Evolutionary conservation across 2,113 vertebrate species (phyloP), one percentile per base, ranked within the genome.

Genomic region (Pogonocichla stellata): DNA sequence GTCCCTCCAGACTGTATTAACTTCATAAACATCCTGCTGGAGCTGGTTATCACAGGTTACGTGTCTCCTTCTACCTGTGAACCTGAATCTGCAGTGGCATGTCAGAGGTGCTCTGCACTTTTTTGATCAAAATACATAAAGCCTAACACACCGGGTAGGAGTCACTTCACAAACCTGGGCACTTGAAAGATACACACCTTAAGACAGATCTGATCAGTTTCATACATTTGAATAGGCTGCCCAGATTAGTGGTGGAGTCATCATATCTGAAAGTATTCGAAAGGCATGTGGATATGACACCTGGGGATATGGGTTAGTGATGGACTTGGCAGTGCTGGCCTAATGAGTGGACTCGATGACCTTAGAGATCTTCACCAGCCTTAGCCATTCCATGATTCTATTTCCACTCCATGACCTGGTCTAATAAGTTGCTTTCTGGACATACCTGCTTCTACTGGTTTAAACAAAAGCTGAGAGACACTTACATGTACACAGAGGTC

Each of bases 331-430:
- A 64, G 57, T 56, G 25, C 42, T 64, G 42, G 19, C 17, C 33
- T 72, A 48, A 56, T 1, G 0, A 50, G 38, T 43, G 28, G 33
- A 66, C 36, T 38, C 0, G 0, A 64, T 66, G 33, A 67, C n/a
- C n/a, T 51, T 17, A 43, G 36, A 58, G 23, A 20, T 66, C 12
- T 67, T 74, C 74, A 36, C 24, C 13, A 45, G 4, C 10, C 19
- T 60, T 38, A 53, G 16, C 24, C 16, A 20, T 53, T 53, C 53
- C 40, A 22, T 10, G 9, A 34, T 40, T 67, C 24, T 20, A 14
- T 74, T 67, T 74, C 24, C 28, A 25, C 34, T 74, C 38, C 12
- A 15, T 67, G 38, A 38, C 11, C 19, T 47, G 16, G 25, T 74
- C 28, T 22, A 60, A 14, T 45, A 18, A 26, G 7, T 51, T 81